Conservation (phyloP, 1,140 invertebrate genomes). For the Eurosta solidaginis region DNA sequence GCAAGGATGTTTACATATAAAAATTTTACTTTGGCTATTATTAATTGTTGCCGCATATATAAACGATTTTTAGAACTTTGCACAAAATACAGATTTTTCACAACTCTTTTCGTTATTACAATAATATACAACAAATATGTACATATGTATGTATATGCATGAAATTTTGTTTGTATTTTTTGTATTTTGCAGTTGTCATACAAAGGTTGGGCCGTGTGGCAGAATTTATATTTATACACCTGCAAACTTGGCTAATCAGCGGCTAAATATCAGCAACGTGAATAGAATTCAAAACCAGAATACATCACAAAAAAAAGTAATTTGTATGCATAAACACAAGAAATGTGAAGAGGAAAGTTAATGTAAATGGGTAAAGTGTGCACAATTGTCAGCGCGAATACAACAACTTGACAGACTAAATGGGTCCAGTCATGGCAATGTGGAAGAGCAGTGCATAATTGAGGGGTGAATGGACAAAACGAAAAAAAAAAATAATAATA, state of each 20-base stretch:
- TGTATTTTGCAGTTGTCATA: conserved; percentile 50
- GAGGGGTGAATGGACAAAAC: not conserved
- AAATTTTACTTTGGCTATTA: too few species aligned
- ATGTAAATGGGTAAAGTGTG: not conserved
- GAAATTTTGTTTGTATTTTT: too few species aligned
- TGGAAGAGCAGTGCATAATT: not conserved
- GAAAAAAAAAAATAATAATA: not conserved
- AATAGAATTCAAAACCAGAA: not conserved
- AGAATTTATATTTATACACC: conserved; percentile 45
- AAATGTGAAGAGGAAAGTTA: too few species aligned
- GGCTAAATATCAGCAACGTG: conserved; percentile 35
- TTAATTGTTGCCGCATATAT: too few species aligned
- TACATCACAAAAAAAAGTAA: not conserved
- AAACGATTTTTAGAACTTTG: too few species aligned
- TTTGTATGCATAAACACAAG: not conserved
- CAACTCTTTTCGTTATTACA: conserved; percentile 38
- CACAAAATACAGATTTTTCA: too few species aligned
- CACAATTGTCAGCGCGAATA: not conserved
- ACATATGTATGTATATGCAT: too few species aligned
- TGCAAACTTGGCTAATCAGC: conserved; percentile 49
- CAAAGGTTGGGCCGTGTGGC: conserved; percentile 43
- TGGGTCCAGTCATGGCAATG: not conserved
- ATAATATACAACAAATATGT: too few species aligned
- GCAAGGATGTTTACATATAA: too few species aligned
- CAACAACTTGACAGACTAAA: not conserved